These are phyloP conservation scores for Dromococcyx pavoninus DNA, from an alignment of 2,797 vertebrate species.

Conservation along the genomic window DNA sequence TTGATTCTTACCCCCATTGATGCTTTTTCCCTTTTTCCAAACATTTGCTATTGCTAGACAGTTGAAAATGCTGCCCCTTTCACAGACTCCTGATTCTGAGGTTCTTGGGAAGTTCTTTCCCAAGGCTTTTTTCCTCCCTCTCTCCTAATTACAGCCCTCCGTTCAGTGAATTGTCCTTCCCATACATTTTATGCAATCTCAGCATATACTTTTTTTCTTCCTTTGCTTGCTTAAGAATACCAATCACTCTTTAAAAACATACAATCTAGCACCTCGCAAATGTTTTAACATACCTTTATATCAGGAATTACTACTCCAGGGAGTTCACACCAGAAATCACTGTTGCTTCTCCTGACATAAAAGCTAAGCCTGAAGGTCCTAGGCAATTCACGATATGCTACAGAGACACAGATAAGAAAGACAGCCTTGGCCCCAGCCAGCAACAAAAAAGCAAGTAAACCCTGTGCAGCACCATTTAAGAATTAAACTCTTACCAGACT, in stretches of 20 bases:
- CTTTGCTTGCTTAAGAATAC: background rate
- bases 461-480: background rate
- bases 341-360: background rate
- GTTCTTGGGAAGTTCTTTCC: background rate
- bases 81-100: background rate
- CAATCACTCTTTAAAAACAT: background rate
- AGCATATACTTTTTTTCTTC: background rate
- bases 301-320: background rate
- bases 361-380: background rate
- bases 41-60: background rate
- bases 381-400: background rate
- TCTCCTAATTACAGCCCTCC: background rate
- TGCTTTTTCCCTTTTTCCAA: background rate
- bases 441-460: background rate
- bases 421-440: background rate
- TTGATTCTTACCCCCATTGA: accelerated
- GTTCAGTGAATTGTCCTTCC: background rate
- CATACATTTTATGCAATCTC: background rate
- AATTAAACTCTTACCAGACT: background rate
- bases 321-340: background rate
- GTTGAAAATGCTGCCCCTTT: background rate
- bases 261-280: background rate
- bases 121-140: background rate
- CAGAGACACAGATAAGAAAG: background rate
- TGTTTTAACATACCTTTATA: background rate